These are phyloP conservation scores for Myrmecophaga tridactyla DNA, from an alignment of 2,113 vertebrate genomes.

Conservation along the genomic window DNA sequence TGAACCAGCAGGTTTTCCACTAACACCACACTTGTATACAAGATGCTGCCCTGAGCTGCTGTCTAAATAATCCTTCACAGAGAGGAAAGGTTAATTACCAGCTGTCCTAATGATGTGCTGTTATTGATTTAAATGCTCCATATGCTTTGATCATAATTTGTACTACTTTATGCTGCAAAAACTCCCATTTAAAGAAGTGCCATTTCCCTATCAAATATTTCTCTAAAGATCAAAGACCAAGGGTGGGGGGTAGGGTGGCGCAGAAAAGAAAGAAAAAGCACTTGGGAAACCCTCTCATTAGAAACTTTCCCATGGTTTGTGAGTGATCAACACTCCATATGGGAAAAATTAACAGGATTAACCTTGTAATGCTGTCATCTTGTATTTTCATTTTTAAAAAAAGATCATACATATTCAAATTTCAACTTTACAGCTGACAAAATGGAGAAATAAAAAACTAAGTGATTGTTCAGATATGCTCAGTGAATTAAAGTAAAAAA, in stretches of 20 bases:
- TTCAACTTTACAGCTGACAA: neutral
- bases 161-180: slow-evolving; percentile 54
- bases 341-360: neutral
- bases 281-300: neutral
- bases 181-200: slow-evolving; percentile 31
- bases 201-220: neutral
- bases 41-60: neutral
- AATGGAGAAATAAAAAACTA: neutral
- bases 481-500: neutral
- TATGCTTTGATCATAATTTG: slow-evolving; percentile 64
- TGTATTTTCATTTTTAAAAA: neutral
- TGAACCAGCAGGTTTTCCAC: slow-evolving; percentile 47
- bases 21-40: neutral
- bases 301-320: neutral
- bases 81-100: slow-evolving; percentile 67
- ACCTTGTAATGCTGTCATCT: neutral
- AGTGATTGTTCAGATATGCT: neutral
- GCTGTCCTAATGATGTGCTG: slow-evolving; percentile 68
- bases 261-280: neutral
- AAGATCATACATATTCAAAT: neutral
- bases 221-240: neutral
- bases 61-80: slow-evolving; percentile 51
- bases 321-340: neutral
- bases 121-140: slow-evolving; percentile 74
- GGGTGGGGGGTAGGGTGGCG: too few relatives aligned